Percentiles rank a stretch among this genome's conserved stretches.
These are phyloP conservation scores for Stratiomys singularior DNA, from an alignment of 2,888 invertebrate species.

Conservation along the genomic window DNA sequence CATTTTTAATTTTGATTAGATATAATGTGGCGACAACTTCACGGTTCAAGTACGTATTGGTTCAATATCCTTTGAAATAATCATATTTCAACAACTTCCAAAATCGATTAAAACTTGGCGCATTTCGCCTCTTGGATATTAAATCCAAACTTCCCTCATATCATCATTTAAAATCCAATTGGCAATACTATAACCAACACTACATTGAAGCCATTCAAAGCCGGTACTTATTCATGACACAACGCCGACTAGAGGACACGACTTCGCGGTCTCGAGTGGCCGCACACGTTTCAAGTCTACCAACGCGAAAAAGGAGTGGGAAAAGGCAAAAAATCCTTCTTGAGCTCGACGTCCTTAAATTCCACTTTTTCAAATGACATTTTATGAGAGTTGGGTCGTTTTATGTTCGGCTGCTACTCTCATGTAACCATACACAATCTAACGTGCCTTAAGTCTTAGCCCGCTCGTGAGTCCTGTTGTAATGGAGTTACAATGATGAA, in stretches of 20 bases:
- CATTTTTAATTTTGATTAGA: no score
- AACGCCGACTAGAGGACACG: constrained; percentile 4
- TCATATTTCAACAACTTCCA: no score
- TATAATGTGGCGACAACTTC: no score
- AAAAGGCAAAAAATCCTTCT: constrained; percentile 20
- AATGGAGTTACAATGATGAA: constrained; percentile 38
- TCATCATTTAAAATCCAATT: neutral
- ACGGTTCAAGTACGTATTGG: no score
- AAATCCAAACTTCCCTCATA: no score
- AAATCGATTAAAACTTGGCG: no score
- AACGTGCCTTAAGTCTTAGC: neutral
- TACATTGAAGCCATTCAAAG: constrained; percentile 23
- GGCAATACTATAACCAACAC: neutral
- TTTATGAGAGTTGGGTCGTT: constrained; percentile 37
- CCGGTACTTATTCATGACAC: constrained; percentile 31
- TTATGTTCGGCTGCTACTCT: constrained; percentile 33
- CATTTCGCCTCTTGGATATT: no score
- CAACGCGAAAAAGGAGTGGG: constrained; percentile 12
- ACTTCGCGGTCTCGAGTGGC: constrained; percentile 33
- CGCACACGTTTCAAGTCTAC: constrained; percentile 18
- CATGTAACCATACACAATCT: constrained; percentile 7
- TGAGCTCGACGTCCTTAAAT: constrained; percentile 35
- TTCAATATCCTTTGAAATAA: no score
- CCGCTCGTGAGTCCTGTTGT: constrained; percentile 13
- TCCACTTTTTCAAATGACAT: constrained; percentile 33